Conservation (phyloP, 30 jellyfish, hydroid and myxozoan species). For the Clytia hemisphaerica region DNA sequence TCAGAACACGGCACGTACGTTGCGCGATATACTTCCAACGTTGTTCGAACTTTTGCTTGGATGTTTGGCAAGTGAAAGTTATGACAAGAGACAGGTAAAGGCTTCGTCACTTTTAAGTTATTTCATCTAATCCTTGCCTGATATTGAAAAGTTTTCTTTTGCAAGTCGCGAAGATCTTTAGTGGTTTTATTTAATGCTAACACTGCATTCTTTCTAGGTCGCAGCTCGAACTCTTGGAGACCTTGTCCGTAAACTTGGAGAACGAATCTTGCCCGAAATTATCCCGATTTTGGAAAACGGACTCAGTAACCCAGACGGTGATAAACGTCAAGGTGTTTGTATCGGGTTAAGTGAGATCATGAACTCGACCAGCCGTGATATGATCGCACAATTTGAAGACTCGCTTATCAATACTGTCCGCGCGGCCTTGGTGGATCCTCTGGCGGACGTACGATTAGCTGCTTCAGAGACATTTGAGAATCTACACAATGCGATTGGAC, state of each 20-base stretch:
- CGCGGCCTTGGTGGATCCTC: slow-evolving; percentile 74
- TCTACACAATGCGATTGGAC: slow-evolving; percentile 76
- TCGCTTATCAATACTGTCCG: slow-evolving; percentile 76
- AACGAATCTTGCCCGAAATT: slow-evolving; percentile 87
- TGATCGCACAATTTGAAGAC: slow-evolving; percentile 93
- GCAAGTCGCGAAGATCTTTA: too few species aligned
- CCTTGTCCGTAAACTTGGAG: slow-evolving; percentile 96
- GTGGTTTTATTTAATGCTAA: background rate
- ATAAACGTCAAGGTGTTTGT: slow-evolving; percentile 95
- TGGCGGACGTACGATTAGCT: slow-evolving; percentile 79
- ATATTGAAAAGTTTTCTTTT: too few species aligned
- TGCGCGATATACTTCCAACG: slow-evolving; percentile 82
- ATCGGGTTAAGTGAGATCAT: slow-evolving; percentile 92
- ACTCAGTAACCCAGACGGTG: slow-evolving; percentile 70
- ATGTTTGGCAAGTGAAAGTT: slow-evolving; percentile 69
- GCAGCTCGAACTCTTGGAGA: slow-evolving; percentile 98
- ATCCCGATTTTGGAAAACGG: slow-evolving; percentile 91
- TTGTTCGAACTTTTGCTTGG: slow-evolving; percentile 75
- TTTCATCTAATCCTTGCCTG: too few species aligned
- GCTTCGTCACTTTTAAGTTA: too few species aligned
- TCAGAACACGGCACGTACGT: slow-evolving; percentile 91
- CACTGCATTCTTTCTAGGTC: slow-evolving; percentile 32
- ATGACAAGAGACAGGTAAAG: slow-evolving; percentile 96
- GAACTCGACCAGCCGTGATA: slow-evolving; percentile 89
- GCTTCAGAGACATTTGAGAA: slow-evolving; percentile 87